phyloP scores from a whole-genome alignment of 2,888 invertebrate genomes.

The Caenorhabditis zanzibari region DNA sequence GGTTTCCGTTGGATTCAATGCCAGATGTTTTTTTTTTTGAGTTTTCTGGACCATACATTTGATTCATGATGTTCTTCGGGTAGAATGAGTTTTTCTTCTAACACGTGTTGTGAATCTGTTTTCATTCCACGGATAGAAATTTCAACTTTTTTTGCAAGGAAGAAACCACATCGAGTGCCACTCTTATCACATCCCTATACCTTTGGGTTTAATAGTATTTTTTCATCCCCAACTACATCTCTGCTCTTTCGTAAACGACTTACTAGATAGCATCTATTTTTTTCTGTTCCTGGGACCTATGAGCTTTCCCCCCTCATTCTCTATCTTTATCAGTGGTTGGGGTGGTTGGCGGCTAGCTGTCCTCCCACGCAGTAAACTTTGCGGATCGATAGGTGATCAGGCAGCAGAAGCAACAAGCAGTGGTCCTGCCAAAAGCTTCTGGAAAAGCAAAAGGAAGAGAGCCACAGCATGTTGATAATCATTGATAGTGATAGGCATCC shows the following conservation, averaged over 20 bases:
- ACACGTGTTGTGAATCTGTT: not conserved
- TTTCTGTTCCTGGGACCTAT: conserved; percentile 42
- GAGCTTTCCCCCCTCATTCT: not conserved
- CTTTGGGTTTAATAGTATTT: too few relatives aligned
- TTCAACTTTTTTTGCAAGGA: too few relatives aligned
- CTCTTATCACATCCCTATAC: too few relatives aligned
- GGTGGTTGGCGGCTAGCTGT: not conserved
- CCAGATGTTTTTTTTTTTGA: not conserved
- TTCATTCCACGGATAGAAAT: too few relatives aligned
- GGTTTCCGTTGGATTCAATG: not conserved
- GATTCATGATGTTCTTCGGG: conserved; percentile 10
- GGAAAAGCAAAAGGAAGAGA: conserved; percentile 13
- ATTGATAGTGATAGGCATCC: conserved; percentile 43
- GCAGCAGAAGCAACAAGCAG: conserved; percentile 30
- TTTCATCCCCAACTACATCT: not conserved
- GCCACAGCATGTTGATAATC: conserved; percentile 52
- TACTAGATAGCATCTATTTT: conserved; percentile 27
- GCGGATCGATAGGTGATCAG: conserved; percentile 59
- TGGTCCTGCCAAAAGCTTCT: conserved; percentile 30
- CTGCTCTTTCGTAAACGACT: not conserved
- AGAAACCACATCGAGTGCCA: not conserved
- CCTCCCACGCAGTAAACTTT: conserved; percentile 61
- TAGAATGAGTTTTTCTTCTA: not conserved
- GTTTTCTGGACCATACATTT: not conserved
- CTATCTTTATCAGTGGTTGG: conserved; percentile 45